Base-by-base conservation (phyloP, 2,797 vertebrate species). In the Sebastiscus tertius region DNA sequence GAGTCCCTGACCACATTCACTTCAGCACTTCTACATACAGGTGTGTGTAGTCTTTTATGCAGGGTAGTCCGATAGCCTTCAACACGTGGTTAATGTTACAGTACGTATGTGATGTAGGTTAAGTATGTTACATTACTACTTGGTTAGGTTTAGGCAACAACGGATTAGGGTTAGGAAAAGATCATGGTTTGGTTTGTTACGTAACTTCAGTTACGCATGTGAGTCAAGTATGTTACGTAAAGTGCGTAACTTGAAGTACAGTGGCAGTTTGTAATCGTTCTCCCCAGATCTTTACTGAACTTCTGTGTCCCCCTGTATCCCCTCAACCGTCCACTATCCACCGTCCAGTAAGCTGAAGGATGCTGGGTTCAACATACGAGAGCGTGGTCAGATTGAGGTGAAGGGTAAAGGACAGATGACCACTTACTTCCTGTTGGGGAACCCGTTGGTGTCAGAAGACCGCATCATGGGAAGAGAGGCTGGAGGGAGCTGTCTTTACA, bases 341-440 rank as follows among this genome's bases (percentile, higher is more conserved):
- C 42, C 54, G 36, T 5, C 27, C 33, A 82, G 94, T 65, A 81
- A 83, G 46, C 22, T 94, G 29, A 86, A 90, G 75, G 85, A 89
- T 16, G 83, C 87, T 7, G 81, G 83, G 2, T 94, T 93, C 85
- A 61, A 88, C 71, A 86, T 95, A 20, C 24, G 59, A 31, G 71
- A 90, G 59, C 89, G 95, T 56, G 96, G 95, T 33, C 90, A 95
- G 82, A 97, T 96, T 3, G 88, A 97, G 75, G 96, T 96, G 72
- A 96, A 98, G 91, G 96, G 94, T 1, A 97, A 97, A 93, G 96
- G 94, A 5, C 93, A 93, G 89, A 97, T 96, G 95, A 92, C 75
- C 81, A 96, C 95, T 0, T 96, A 96, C 87, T 97, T 97, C 90
- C 90, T 96, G 74, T 64, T 95, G 61, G 87, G 91, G 77, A 97